A percentile compares a stretch with the other conserved stretches of the same genome.
Evolutionary conservation across 2,888 invertebrate genomes (phyloP).

Genomic region (Eilema depressum): DNA sequence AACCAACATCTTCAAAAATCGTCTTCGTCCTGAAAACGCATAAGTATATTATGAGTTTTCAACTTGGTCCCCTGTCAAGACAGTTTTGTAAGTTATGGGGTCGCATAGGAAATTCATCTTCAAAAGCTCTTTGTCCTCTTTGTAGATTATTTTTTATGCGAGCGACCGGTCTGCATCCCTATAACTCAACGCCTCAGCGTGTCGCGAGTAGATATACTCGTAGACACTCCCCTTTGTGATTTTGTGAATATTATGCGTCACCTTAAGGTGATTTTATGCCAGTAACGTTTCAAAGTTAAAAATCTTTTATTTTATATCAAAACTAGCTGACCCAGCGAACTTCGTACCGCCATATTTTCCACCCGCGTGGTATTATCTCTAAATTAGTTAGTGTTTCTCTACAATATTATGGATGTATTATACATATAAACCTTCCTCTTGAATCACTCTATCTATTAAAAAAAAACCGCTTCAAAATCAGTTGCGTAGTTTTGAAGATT

Average conservation of each 20-base stretch:
- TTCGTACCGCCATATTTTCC: no score
- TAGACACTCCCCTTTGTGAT: neutral
- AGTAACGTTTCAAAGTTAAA: no score
- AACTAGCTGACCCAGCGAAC: no score
- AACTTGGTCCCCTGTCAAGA: slow-evolving; percentile 6
- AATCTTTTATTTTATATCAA: no score
- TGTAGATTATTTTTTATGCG: slow-evolving; percentile 14
- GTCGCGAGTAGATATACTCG: slow-evolving; percentile 4
- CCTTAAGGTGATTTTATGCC: neutral
- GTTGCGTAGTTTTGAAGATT: no score
- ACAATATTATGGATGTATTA: no score
- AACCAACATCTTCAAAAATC: neutral
- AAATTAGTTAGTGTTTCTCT: no score
- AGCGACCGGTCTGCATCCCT: slow-evolving; percentile 1
- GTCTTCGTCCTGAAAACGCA: neutral
- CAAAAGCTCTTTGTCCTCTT: slow-evolving; percentile 2
- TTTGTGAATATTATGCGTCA: neutral
- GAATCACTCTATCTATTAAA: no score
- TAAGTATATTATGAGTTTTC: neutral
- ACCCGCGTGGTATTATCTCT: no score
- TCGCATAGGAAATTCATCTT: slow-evolving; percentile 8
- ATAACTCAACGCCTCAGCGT: slow-evolving; percentile 18
- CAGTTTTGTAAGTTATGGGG: slow-evolving; percentile 6
- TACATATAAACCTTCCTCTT: no score
- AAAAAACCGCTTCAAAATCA: no score